These are phyloP conservation scores for Phocides pigmalion DNA, from an alignment of 1,140 invertebrate species.

Conservation along the genomic window DNA sequence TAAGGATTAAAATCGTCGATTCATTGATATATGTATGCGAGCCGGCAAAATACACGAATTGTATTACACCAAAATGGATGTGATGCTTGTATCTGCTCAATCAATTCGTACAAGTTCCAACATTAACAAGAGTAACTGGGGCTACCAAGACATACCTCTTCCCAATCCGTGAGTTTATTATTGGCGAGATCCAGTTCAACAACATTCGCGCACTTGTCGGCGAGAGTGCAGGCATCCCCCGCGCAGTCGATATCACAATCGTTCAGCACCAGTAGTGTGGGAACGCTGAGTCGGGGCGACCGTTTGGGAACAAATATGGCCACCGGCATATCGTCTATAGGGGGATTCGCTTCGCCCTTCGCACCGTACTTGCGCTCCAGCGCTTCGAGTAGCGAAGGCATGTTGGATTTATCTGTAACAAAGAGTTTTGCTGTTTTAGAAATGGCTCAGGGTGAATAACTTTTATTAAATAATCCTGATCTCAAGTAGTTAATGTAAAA, in stretches of 20 bases:
- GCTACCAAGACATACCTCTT: constrained; percentile 88
- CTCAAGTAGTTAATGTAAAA: too few relatives aligned
- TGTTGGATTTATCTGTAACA: constrained; percentile 67
- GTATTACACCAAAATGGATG: too few relatives aligned
- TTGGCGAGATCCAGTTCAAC: constrained; percentile 95
- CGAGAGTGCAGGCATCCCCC: constrained; percentile 90
- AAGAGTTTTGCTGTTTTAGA: not conserved
- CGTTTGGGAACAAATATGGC: constrained; percentile 93
- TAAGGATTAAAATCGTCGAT: too few relatives aligned
- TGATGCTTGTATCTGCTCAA: too few relatives aligned
- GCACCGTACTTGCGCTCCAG: constrained; percentile 92
- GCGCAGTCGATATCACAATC: constrained; percentile 94
- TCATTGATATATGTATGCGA: too few relatives aligned
- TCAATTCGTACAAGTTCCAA: too few relatives aligned
- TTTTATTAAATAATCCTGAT: too few relatives aligned
- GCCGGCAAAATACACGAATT: too few relatives aligned
- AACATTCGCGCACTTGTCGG: constrained; percentile 92
- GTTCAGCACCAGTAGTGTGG: constrained; percentile 93
- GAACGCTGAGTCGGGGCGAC: constrained; percentile 90
- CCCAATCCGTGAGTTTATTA: constrained; percentile 93
- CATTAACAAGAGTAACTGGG: too few relatives aligned
- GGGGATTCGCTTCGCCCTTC: constrained; percentile 84
- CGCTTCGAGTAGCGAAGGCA: constrained; percentile 94
- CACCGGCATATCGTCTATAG: constrained; percentile 86
- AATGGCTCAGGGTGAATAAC: not conserved